A percentile compares a stretch with the other conserved stretches of the same genome.
phyloP scores from a whole-genome alignment of 2,113 vertebrate species.

The Ornithorhynchus anatinus region DNA sequence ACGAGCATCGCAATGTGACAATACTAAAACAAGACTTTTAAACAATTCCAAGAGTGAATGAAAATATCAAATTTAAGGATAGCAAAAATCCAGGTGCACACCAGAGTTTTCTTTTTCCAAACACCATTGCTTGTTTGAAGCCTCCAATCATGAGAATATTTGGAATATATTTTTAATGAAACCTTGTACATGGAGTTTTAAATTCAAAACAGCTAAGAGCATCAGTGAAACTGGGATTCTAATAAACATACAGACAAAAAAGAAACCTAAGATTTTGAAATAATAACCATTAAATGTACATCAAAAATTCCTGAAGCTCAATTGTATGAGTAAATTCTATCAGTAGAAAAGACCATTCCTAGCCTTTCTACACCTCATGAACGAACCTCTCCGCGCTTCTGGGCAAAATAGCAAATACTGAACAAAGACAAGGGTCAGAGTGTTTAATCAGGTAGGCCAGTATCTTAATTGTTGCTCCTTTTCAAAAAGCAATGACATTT shows the following conservation, averaged over 20 bases:
- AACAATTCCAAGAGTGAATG: neutral
- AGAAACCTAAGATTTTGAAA: too few species aligned
- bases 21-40: neutral
- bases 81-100: neutral
- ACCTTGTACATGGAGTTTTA: neutral
- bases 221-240: too few species aligned
- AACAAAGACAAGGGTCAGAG: neutral
- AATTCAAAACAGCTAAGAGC: neutral
- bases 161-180: neutral
- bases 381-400: too few species aligned
- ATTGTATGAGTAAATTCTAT: neutral
- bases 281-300: too few species aligned
- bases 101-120: slow-evolving; percentile 1
- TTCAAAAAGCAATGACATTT: slow-evolving; percentile 29
- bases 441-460: slow-evolving; percentile 11
- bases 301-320: neutral
- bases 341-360: neutral
- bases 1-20: neutral
- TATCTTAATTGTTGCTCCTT: slow-evolving; percentile 33
- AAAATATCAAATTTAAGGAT: slow-evolving; percentile 4
- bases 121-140: neutral
- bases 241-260: too few species aligned
- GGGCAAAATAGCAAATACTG: neutral
- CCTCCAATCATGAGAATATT: neutral
- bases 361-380: neutral